These are phyloP conservation scores for Anabas testudineus DNA, from an alignment of 2,797 vertebrate genomes.

Conservation along the genomic window DNA sequence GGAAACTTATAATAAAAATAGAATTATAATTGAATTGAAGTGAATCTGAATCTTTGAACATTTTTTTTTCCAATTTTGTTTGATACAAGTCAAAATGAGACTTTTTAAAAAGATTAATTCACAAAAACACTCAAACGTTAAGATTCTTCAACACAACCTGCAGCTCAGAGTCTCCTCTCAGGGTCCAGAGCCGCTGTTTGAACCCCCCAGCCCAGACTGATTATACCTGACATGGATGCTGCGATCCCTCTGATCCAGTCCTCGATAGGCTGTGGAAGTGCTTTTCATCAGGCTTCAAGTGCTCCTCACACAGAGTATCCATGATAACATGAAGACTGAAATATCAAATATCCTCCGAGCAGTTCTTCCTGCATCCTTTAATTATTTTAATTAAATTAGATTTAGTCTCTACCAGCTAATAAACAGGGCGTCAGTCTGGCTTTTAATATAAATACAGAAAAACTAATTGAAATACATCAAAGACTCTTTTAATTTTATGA, in stretches of 20 bases:
- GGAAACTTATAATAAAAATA: no score
- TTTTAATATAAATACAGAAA: no score
- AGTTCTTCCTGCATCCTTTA: no score
- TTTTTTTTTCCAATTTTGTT: no score
- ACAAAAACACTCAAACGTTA: neutral
- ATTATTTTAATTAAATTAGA: no score
- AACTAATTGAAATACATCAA: neutral
- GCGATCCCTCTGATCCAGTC: constrained; percentile 17
- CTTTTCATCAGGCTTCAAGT: constrained; percentile 42
- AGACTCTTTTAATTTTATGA: neutral
- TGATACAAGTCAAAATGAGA: no score
- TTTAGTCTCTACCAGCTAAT: no score
- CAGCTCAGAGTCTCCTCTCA: neutral
- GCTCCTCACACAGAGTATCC: constrained; percentile 15
- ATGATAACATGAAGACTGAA: constrained; percentile 12
- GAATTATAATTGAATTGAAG: no score
- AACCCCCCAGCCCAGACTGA: neutral
- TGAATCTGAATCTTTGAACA: no score
- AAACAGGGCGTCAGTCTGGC: no score
- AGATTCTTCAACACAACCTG: neutral
- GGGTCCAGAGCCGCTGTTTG: constrained; percentile 22
- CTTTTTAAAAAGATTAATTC: neutral
- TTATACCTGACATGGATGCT: constrained; percentile 21
- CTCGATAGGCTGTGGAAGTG: constrained; percentile 39
- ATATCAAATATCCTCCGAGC: no score